Evolutionary conservation across 2,797 vertebrate species (phyloP), one percentile per base, ranked within the genome.

Genomic region (Anas georgica): DNA sequence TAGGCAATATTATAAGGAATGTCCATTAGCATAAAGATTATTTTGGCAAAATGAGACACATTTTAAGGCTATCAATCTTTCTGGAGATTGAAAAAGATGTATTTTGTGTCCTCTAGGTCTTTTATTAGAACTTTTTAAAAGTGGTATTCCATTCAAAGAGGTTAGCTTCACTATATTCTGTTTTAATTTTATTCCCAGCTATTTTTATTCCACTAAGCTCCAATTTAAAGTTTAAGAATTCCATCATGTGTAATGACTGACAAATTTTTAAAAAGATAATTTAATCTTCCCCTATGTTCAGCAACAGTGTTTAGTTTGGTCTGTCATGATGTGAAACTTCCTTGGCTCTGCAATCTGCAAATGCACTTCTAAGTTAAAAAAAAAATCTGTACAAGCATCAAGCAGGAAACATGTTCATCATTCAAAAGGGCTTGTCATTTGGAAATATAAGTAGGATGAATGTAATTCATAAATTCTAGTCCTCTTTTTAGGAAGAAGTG

Each of bases 21-120:
- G 29, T 56, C 60, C 28, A 95, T 95, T 95, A 96, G 69, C 88
- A 95, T 95, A 95, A 95, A 93, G 31, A 95, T 94, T 84, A 75
- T 89, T 91, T 94, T 91, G 50, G 29, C 69, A 92, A 70, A 39
- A 11, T 63, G 87, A 72, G 60, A 84, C 10, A 80, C 8, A 80
- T 88, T 92, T 90, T 80, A 86, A 87, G 52, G 83, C 33, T 68
- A 91, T 72, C 69, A 90, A 14, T 95, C 75, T 68, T 92, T 76
- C 59, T 60, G 11, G 25, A 91, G 59, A 83, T 33, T 28, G 21
- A 88, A 91, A 77, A 76, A 58, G 3, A 94, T 12, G 10, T 31
- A 73, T 84, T 96, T 88, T 83, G 28, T 31, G 15, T 77, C 69
- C n/a, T 75, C 58, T 50, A 56, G 33, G 20, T 67, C 70, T 76